phyloP scores from a whole-genome alignment of 1,140 invertebrate genomes.

The Lamellibrachia luymesi region DNA sequence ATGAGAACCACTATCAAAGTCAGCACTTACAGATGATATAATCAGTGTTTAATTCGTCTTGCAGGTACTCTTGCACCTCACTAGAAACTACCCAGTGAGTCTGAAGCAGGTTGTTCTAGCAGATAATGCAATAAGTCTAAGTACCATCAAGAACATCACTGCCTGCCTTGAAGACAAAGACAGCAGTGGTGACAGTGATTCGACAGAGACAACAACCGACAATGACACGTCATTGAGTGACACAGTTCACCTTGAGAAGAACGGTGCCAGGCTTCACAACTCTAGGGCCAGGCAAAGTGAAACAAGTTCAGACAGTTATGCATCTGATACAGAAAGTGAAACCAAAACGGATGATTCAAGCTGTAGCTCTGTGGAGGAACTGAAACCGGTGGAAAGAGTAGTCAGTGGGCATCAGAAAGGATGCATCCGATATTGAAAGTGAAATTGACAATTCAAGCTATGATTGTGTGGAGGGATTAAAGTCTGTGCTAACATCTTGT shows the following conservation, averaged over 20 bases:
- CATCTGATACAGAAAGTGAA: neutral
- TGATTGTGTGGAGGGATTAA: neutral
- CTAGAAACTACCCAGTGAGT: conserved; percentile 15
- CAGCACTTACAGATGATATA: neutral
- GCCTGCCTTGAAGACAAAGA: neutral
- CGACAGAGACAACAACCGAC: neutral
- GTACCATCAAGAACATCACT: conserved; percentile 13
- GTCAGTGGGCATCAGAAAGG: neutral
- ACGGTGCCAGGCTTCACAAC: too few relatives aligned
- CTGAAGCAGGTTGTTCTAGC: conserved; percentile 16
- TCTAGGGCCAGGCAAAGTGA: too few relatives aligned
- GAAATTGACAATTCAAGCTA: neutral
- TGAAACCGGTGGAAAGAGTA: neutral
- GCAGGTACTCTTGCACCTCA: conserved; percentile 21
- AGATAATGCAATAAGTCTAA: conserved; percentile 17
- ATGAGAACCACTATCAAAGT: neutral
- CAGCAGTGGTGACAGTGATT: neutral
- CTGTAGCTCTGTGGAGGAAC: neutral
- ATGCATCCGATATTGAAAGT: too few relatives aligned
- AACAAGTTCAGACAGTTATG: too few relatives aligned
- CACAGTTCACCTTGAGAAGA: neutral
- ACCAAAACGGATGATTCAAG: neutral
- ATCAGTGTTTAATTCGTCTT: neutral
- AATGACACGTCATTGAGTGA: too few relatives aligned
- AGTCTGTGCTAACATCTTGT: neutral